Evolutionary conservation across 2,888 invertebrate species (phyloP).

Genomic region (Drosophila nigricruria): DNA sequence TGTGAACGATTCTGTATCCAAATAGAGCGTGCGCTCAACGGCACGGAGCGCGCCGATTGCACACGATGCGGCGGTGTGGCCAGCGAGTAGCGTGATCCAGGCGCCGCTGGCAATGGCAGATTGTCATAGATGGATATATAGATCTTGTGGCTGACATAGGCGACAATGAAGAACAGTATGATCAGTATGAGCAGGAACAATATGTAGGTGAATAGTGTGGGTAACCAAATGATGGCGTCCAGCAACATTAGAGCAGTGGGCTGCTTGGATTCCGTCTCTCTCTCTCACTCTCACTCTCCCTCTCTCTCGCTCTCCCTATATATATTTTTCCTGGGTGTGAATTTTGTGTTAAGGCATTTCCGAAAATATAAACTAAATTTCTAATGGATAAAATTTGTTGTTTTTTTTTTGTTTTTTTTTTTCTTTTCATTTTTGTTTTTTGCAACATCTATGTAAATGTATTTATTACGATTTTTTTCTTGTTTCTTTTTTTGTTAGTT

Average conservation of each 20-base stretch:
- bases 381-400: not conserved
- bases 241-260: conserved; percentile 72
- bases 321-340: not conserved
- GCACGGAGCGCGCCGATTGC: conserved; percentile 17
- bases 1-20: conserved; percentile 64
- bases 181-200: conserved; percentile 81
- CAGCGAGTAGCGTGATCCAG: conserved; percentile 35
- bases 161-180: conserved; percentile 83
- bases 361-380: conserved; percentile 7
- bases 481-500: conserved; percentile 36
- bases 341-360: conserved; percentile 2
- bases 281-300: not conserved
- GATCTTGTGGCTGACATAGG: conserved; percentile 84
- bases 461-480: conserved; percentile 56
- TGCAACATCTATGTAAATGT: conserved; percentile 80
- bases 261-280: conserved; percentile 34
- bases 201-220: conserved; percentile 83
- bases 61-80: conserved; percentile 6
- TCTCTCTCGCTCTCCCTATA: not conserved
- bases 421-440: conserved; percentile 41
- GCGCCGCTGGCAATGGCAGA: conserved; percentile 68
- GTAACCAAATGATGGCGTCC: conserved; percentile 82
- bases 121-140: conserved; percentile 83
- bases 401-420: not conserved
- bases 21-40: conserved; percentile 54